phyloP scores from a whole-genome alignment of 2,888 invertebrate genomes.

The Mesochorus sp. region DNA sequence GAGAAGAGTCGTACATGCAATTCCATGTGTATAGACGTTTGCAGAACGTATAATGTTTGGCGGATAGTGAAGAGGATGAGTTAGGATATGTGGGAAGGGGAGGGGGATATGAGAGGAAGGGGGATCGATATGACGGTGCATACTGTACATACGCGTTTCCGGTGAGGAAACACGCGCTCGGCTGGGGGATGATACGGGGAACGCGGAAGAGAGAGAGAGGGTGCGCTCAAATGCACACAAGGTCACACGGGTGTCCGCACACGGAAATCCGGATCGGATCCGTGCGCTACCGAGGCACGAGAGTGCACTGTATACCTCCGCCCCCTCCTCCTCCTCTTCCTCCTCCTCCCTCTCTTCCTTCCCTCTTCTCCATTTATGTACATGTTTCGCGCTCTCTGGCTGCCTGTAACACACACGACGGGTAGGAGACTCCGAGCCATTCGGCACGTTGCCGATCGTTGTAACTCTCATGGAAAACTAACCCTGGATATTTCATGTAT shows the following conservation, averaged over 20 bases:
- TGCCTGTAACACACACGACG: slow-evolving; percentile 30
- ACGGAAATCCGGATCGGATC: slow-evolving; percentile 77
- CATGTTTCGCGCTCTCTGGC: slow-evolving; percentile 47
- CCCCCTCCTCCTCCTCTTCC: not conserved
- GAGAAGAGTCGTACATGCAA: slow-evolving; percentile 49
- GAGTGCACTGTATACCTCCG: not conserved
- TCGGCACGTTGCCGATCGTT: slow-evolving; percentile 51
- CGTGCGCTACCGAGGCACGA: slow-evolving; percentile 59
- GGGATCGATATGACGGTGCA: slow-evolving; percentile 75
- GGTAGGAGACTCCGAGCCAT: not conserved
- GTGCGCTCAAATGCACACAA: slow-evolving; percentile 73
- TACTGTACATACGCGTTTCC: slow-evolving; percentile 75
- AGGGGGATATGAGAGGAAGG: slow-evolving; percentile 20
- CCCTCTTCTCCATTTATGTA: slow-evolving; percentile 41
- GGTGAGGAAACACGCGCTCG: slow-evolving; percentile 69
- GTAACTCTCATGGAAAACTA: slow-evolving; percentile 55
- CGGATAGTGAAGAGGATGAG: slow-evolving; percentile 17
- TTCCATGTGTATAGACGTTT: slow-evolving; percentile 19
- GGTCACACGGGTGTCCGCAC: slow-evolving; percentile 77
- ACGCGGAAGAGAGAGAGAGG: slow-evolving; percentile 52
- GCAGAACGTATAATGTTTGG: slow-evolving; percentile 38
- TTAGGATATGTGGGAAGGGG: slow-evolving; percentile 16
- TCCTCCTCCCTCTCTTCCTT: not conserved
- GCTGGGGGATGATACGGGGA: slow-evolving; percentile 16
- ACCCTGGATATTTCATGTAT: slow-evolving; percentile 45